phyloP scores from a whole-genome alignment of 2,113 vertebrate species.

The Scatophagus argus region DNA sequence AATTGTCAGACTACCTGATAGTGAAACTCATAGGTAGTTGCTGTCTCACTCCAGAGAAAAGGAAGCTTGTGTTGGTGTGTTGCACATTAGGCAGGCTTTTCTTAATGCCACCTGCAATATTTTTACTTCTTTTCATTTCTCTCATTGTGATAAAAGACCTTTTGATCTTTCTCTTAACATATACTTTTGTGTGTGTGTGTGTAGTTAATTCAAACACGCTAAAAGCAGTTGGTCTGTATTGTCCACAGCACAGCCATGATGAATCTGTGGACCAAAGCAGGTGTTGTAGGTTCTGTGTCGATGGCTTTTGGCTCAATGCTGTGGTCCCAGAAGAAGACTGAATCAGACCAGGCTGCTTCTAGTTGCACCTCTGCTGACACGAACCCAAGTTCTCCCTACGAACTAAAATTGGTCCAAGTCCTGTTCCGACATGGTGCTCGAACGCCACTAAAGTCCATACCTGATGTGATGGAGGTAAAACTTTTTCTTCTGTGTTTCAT shows the following conservation, averaged over 20 bases:
- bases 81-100: neutral
- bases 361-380: neutral
- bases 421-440: slow-evolving; percentile 92
- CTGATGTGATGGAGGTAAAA: slow-evolving; percentile 85
- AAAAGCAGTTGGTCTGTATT: neutral
- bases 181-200: neutral
- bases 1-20: neutral
- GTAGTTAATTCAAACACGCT: neutral
- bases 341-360: slow-evolving; percentile 15
- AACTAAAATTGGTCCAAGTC: slow-evolving; percentile 90
- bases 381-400: slow-evolving; percentile 54
- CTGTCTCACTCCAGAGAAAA: neutral
- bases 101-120: neutral
- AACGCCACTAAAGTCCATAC: slow-evolving; percentile 90
- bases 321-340: slow-evolving; percentile 78
- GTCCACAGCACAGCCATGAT: slow-evolving; percentile 72
- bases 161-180: neutral
- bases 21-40: neutral
- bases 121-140: neutral
- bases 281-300: slow-evolving; percentile 75
- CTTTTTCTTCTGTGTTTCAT: neutral
- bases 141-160: neutral
- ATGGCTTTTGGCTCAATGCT: slow-evolving; percentile 76
- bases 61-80: neutral
- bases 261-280: slow-evolving; percentile 72